phyloP scores from a whole-genome alignment of 2,888 invertebrate species.

The Perizoma flavofasciatum region DNA sequence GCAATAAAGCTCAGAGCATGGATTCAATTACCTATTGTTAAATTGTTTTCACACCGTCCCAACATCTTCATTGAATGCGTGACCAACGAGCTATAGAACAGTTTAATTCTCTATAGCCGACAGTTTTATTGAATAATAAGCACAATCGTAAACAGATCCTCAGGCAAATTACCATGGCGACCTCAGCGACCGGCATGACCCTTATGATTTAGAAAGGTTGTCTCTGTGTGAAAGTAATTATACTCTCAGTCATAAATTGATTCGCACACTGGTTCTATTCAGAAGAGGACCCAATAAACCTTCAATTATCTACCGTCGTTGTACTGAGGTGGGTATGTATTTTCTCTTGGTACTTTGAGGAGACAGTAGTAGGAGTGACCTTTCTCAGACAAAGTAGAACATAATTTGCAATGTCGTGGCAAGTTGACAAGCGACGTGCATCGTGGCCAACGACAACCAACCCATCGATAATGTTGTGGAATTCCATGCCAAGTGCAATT shows the following conservation, averaged over 20 bases:
- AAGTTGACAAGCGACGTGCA: slow-evolving; percentile 42
- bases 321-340: slow-evolving; percentile 3
- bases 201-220: slow-evolving; percentile 64
- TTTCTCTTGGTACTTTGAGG: slow-evolving; percentile 16
- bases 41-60: slow-evolving; percentile 9
- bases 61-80: slow-evolving; percentile 21
- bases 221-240: slow-evolving; percentile 67
- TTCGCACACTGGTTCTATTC: slow-evolving; percentile 39
- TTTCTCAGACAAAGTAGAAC: slow-evolving; percentile 42
- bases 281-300: slow-evolving; percentile 16
- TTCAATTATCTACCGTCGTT: slow-evolving; percentile 8
- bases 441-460: slow-evolving; percentile 49
- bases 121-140: slow-evolving; percentile 71
- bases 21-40: slow-evolving; percentile 10
- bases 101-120: slow-evolving; percentile 51
- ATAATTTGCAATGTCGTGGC: slow-evolving; percentile 44
- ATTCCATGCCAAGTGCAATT: slow-evolving; percentile 74
- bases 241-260: slow-evolving; percentile 56
- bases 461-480: slow-evolving; percentile 59
- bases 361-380: slow-evolving; percentile 28
- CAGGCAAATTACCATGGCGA: slow-evolving; percentile 54
- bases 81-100: slow-evolving; percentile 37
- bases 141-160: slow-evolving; percentile 58
- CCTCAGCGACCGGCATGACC: slow-evolving; percentile 54
- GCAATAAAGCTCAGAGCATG: neutral